Conservation (phyloP, 2,113 vertebrate genomes). For the Poeciliopsis occidentalis region DNA sequence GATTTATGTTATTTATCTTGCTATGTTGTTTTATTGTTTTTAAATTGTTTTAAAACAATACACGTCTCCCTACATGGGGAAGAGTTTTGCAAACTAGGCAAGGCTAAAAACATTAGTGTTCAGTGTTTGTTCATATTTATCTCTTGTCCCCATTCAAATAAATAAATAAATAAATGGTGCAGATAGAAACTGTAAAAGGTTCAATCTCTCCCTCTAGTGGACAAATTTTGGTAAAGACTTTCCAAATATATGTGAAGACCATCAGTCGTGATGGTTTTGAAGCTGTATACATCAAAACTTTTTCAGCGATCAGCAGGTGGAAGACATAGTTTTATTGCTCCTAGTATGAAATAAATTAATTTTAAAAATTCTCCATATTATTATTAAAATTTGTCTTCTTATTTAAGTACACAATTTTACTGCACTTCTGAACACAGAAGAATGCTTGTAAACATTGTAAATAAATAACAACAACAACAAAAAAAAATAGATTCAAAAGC, state of each 20-base stretch:
- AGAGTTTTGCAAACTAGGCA: too few species aligned
- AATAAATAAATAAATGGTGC: background rate
- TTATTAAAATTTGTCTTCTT: background rate
- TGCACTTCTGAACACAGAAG: too few species aligned
- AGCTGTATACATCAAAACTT: background rate
- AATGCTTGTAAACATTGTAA: too few species aligned
- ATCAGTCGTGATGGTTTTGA: background rate
- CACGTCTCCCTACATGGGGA: too few species aligned
- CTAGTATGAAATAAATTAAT: background rate
- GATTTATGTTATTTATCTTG: too few species aligned
- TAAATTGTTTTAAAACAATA: too few species aligned
- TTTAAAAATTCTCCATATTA: too few species aligned
- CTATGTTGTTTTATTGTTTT: too few species aligned
- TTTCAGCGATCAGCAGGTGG: background rate
- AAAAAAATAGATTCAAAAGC: background rate
- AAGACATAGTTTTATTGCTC: background rate
- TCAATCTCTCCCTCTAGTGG: constrained; percentile 69
- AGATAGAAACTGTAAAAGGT: constrained; percentile 4
- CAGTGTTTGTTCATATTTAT: too few species aligned
- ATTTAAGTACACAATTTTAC: background rate
- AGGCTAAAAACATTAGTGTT: too few species aligned
- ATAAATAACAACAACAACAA: background rate
- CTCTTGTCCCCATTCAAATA: too few species aligned
- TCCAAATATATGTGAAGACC: background rate
- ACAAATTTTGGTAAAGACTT: constrained; percentile 24